These are phyloP conservation scores for Nymphalis io DNA, from an alignment of 1,140 invertebrate species.

Conservation along the genomic window DNA sequence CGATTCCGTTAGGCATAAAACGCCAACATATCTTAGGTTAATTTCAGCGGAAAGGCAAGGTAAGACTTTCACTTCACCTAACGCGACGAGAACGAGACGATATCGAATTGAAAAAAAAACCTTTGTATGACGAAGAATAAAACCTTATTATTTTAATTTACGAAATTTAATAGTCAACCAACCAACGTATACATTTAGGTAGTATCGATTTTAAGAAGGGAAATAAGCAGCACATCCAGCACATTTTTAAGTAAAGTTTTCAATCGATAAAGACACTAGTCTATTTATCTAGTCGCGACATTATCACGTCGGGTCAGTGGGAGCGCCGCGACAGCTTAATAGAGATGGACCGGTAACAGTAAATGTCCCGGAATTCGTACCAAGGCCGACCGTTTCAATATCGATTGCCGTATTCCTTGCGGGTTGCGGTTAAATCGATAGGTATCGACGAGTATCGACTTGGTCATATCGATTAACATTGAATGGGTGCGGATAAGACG, in stretches of 20 bases:
- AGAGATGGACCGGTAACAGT: constrained; percentile 53
- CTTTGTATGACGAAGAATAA: neutral
- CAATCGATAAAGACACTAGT: neutral
- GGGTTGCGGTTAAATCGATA: constrained; percentile 14
- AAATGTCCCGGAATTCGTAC: constrained; percentile 58
- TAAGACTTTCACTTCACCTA: neutral
- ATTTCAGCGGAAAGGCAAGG: constrained; percentile 8
- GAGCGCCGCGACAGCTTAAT: constrained; percentile 23
- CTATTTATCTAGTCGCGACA: constrained; percentile 1
- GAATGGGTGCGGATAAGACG: neutral
- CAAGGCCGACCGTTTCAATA: constrained; percentile 54
- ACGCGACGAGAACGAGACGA: neutral
- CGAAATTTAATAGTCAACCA: no score
- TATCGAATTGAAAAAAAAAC: neutral
- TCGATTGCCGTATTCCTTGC: constrained; percentile 34
- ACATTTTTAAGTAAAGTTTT: neutral
- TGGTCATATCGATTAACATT: constrained; percentile 24
- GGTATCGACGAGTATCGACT: constrained; percentile 14
- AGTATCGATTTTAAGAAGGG: no score
- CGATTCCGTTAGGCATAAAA: neutral
- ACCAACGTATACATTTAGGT: no score
- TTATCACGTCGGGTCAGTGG: constrained; percentile 1
- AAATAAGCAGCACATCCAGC: no score
- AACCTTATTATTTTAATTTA: no score
- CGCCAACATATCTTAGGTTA: constrained; percentile 5